Evolutionary conservation across 23 tunicate species (phyloP).

Genomic region (Trididemnum nubilum): DNA sequence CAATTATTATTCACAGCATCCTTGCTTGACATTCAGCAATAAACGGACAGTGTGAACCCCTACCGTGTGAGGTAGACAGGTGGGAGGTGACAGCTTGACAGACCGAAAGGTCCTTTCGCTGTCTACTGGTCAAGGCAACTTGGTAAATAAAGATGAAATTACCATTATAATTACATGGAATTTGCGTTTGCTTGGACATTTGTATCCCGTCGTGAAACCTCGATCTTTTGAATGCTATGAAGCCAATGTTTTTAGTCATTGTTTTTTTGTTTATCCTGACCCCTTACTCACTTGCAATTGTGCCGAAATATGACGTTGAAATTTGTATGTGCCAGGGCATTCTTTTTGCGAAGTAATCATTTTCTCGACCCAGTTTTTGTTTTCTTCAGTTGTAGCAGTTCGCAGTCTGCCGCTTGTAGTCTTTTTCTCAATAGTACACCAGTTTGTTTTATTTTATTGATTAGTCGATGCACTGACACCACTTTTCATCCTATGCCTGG

Average conservation of each 20-base stretch:
- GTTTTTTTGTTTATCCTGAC: background rate
- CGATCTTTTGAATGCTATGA: background rate
- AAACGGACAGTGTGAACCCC: no score
- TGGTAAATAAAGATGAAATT: no score
- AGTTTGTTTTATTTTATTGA: conserved; percentile 14
- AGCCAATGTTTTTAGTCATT: conserved; percentile 8
- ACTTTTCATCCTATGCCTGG: conserved; percentile 16
- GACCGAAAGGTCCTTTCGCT: no score
- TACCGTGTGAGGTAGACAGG: no score
- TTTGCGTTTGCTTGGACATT: conserved; percentile 6
- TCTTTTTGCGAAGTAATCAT: conserved; percentile 9
- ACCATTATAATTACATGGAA: no score
- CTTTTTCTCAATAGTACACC: conserved; percentile 17
- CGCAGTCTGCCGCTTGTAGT: conserved; percentile 23
- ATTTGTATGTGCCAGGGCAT: conserved; percentile 16
- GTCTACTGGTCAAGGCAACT: no score
- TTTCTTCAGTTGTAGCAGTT: conserved; percentile 23
- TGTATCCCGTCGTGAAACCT: conserved; percentile 20
- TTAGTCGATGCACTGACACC: conserved; percentile 25
- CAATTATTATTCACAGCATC: no score
- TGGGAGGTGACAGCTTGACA: no score
- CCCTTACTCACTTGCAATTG: conserved; percentile 5
- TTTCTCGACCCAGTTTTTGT: conserved; percentile 3
- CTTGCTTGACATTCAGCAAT: no score
- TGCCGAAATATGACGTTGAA: conserved; percentile 1